Evolutionary conservation across 2,113 vertebrate genomes (phyloP).

Genomic region (Dolichotis patagonum): DNA sequence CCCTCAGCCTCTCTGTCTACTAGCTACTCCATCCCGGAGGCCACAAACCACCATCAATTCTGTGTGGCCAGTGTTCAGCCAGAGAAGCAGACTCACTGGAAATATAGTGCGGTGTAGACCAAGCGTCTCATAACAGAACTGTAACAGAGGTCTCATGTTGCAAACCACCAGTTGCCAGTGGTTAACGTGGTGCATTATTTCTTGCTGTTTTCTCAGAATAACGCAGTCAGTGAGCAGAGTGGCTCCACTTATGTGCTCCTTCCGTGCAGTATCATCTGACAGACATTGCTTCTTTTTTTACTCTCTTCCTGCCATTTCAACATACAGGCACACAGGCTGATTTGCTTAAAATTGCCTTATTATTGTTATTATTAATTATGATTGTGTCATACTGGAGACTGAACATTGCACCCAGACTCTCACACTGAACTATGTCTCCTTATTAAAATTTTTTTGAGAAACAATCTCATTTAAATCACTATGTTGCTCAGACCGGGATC

Average conservation of each 20-base stretch:
- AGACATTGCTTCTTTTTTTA: neutral
- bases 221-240: neutral
- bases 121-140: neutral
- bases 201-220: neutral
- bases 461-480: neutral
- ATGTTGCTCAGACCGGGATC: neutral
- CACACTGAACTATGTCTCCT: neutral
- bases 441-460: neutral
- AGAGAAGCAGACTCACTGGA: neutral
- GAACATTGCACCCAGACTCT: neutral
- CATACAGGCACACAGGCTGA: neutral
- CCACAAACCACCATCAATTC: neutral
- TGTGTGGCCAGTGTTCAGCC: neutral
- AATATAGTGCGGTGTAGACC: neutral
- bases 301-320: neutral
- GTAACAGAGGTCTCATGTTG: neutral
- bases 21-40: neutral
- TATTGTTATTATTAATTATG: neutral
- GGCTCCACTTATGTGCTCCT: neutral
- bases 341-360: neutral
- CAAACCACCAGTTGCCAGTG: neutral
- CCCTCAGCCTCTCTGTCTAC: neutral
- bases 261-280: accelerated
- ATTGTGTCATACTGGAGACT: neutral
- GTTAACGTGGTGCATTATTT: neutral